Evolutionary conservation across 2,113 vertebrate species (phyloP).

Genomic region (Calyptommatus sinebrachiatus): DNA sequence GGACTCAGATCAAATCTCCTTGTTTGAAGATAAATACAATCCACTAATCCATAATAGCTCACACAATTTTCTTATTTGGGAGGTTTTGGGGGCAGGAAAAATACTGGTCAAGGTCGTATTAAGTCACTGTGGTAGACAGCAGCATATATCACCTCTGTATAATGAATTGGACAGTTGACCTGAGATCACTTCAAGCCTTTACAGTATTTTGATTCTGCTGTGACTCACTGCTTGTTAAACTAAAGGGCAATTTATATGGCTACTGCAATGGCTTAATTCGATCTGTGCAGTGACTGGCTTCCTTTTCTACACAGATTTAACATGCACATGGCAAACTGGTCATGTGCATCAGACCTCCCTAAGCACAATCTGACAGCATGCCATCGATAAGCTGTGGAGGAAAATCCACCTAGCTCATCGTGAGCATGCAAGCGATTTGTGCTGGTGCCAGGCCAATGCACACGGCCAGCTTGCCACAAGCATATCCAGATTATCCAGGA

Average conservation of each 20-base stretch:
- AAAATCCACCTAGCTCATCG: conserved; percentile 32
- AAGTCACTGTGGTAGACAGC: not conserved
- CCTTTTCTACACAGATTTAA: not conserved
- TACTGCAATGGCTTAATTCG: conserved; percentile 18
- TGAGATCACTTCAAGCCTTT: not conserved
- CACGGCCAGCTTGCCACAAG: conserved; percentile 30
- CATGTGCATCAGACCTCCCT: conserved; percentile 31
- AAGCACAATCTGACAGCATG: conserved; percentile 29
- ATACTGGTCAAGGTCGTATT: not conserved
- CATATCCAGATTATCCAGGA: not conserved
- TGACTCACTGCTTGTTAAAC: conserved; percentile 12
- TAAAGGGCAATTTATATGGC: conserved; percentile 17
- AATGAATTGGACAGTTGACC: conserved; percentile 1
- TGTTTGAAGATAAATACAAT: not conserved
- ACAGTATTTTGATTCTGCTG: not conserved
- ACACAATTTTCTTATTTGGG: not conserved
- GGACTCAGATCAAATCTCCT: not conserved
- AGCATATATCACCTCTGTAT: not conserved
- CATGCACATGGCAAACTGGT: conserved; percentile 16
- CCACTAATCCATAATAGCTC: not conserved
- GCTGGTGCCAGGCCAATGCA: conserved; percentile 28
- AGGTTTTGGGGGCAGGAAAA: conserved; percentile 1
- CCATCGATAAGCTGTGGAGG: conserved; percentile 29
- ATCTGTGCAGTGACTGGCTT: conserved; percentile 7
- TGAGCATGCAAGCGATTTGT: conserved; percentile 27